Evolutionary conservation across 2,113 vertebrate genomes (phyloP).

Genomic region (Furnarius figulus): DNA sequence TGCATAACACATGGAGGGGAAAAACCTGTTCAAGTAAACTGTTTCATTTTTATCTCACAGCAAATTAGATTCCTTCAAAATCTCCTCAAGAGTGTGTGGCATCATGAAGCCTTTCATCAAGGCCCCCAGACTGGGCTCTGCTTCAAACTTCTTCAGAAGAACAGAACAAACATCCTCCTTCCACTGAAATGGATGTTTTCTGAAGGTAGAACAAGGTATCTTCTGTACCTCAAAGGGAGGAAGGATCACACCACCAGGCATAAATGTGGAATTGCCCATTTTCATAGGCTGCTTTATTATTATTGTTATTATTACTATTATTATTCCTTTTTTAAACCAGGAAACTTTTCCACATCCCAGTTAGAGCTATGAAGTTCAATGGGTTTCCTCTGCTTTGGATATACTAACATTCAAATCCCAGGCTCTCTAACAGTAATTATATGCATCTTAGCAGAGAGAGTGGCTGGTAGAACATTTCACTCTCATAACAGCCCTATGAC

Average conservation of each 20-base stretch:
- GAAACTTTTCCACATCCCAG: constrained; percentile 10
- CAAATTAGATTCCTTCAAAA: not conserved
- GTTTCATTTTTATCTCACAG: constrained; percentile 27
- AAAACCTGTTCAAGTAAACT: not conserved
- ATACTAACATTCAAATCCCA: not conserved
- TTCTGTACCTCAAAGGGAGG: constrained; percentile 55
- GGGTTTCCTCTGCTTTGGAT: constrained; percentile 22
- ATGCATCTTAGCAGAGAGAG: not conserved
- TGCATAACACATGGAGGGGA: not conserved
- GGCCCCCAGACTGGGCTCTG: constrained; percentile 22
- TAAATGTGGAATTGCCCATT: constrained; percentile 29
- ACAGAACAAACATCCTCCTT: constrained; percentile 61
- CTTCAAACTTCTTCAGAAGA: constrained; percentile 55
- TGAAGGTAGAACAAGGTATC: constrained; percentile 58
- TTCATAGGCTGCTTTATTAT: not conserved
- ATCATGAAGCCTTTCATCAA: constrained; percentile 32
- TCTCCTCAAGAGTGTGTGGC: constrained; percentile 17
- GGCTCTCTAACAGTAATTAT: not conserved
- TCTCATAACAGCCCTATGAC: not conserved
- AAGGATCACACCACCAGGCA: constrained; percentile 44
- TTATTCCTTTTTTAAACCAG: constrained; percentile 28
- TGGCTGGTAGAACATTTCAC: not conserved
- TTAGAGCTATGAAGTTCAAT: not conserved
- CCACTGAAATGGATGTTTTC: constrained; percentile 44
- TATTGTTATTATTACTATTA: not conserved